Percentiles rank a stretch among this genome's conserved stretches.
Evolutionary conservation across 2,888 invertebrate genomes (phyloP).

Genomic region (Tachina grossa): DNA sequence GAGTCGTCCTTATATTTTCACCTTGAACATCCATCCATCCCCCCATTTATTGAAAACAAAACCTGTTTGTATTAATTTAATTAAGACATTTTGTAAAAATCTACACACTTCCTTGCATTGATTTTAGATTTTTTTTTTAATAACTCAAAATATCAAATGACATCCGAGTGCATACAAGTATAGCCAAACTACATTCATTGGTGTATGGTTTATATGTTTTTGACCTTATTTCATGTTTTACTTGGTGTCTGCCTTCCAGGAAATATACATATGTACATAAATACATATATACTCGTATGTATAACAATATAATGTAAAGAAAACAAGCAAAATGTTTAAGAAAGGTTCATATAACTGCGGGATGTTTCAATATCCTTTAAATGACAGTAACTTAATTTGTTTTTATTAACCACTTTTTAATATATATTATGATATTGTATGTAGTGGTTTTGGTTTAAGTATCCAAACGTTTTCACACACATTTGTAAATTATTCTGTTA

Average conservation of each 20-base stretch:
- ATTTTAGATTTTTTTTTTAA: neutral
- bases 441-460: constrained; percentile 36
- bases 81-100: constrained; percentile 22
- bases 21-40: neutral
- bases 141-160: constrained; percentile 61
- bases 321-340: neutral
- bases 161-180: constrained; percentile 15
- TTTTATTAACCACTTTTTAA: constrained; percentile 20
- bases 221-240: constrained; percentile 45
- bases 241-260: constrained; percentile 53
- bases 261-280: constrained; percentile 27
- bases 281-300: neutral
- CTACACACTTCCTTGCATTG: constrained; percentile 6
- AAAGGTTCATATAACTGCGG: constrained; percentile 64
- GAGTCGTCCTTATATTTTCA: neutral
- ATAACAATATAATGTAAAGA: constrained; percentile 15
- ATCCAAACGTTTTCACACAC: constrained; percentile 26
- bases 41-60: neutral
- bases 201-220: constrained; percentile 17
- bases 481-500: neutral
- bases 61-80: constrained; percentile 46
- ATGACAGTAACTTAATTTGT: constrained; percentile 13
- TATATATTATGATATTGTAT: neutral
- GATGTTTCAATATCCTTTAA: constrained; percentile 51
- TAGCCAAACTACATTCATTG: neutral